A percentile compares a stretch with the other conserved stretches of the same genome.
Evolutionary conservation across 2,797 vertebrate species (phyloP).

Genomic region (Syngnathus acus): DNA sequence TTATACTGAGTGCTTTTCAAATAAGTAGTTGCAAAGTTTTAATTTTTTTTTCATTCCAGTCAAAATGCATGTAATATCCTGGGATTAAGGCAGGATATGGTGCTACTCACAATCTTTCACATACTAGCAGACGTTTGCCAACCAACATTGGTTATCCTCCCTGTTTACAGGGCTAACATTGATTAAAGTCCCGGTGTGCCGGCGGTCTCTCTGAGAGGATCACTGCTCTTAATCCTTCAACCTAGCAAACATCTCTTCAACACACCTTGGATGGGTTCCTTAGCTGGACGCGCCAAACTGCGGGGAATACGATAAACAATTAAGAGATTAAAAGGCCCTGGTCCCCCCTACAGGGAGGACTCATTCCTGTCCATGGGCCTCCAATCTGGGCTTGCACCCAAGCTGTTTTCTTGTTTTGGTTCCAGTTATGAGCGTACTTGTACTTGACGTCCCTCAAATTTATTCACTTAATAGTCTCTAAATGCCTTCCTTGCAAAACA

Average conservation of each 20-base stretch:
- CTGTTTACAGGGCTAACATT: constrained; percentile 59
- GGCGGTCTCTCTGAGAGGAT: constrained; percentile 64
- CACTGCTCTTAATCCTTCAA: constrained; percentile 69
- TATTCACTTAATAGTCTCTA: constrained; percentile 20
- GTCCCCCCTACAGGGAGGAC: constrained; percentile 42
- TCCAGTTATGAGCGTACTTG: constrained; percentile 47
- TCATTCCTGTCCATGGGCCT: constrained; percentile 45
- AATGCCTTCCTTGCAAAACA: constrained; percentile 18
- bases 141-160: constrained; percentile 62
- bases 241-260: constrained; percentile 60
- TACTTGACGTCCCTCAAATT: constrained; percentile 34
- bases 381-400: constrained; percentile 55
- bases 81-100: constrained; percentile 18
- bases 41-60: constrained; percentile 5
- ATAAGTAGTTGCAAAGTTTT: background rate
- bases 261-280: constrained; percentile 62
- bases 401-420: constrained; percentile 47
- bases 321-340: constrained; percentile 66
- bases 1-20: background rate
- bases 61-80: constrained; percentile 16
- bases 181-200: constrained; percentile 58
- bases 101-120: constrained; percentile 33
- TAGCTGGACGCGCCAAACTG: constrained; percentile 42
- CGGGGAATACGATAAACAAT: constrained; percentile 67
- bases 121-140: constrained; percentile 49